A percentile compares a stretch with the other conserved stretches of the same genome.
Evolutionary conservation across 2,113 vertebrate species (phyloP).

Genomic region (Cavia aperea): DNA sequence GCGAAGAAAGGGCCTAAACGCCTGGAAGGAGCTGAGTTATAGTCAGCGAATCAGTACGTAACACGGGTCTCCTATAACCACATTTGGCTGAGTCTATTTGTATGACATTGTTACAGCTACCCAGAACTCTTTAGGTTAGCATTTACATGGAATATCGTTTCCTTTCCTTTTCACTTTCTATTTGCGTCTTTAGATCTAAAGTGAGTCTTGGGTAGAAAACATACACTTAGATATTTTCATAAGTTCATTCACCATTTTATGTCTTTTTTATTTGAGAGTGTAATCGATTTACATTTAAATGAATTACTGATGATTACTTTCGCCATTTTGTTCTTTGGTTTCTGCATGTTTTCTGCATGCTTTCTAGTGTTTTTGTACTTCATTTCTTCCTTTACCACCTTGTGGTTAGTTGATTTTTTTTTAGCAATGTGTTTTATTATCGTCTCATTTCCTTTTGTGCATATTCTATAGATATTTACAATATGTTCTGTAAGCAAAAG

Average conservation of each 20-base stretch:
- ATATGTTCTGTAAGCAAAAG: background rate
- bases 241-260: background rate
- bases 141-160: background rate
- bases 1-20: background rate
- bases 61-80: background rate
- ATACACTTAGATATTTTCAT: background rate
- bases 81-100: background rate
- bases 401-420: background rate
- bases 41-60: background rate
- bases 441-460: background rate
- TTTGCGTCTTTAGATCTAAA: background rate
- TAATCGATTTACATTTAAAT: slow-evolving; percentile 24
- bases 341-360: background rate
- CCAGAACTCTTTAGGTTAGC: background rate
- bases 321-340: background rate
- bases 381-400: background rate
- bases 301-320: background rate
- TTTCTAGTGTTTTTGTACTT: background rate
- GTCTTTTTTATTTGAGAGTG: background rate
- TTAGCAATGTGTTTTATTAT: background rate
- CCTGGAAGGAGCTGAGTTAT: background rate
- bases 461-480: background rate
- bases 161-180: background rate
- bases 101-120: background rate
- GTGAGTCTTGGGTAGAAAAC: background rate